These are phyloP conservation scores for Perccottus glenii DNA, from an alignment of 2,113 vertebrate genomes.

Conservation along the genomic window DNA sequence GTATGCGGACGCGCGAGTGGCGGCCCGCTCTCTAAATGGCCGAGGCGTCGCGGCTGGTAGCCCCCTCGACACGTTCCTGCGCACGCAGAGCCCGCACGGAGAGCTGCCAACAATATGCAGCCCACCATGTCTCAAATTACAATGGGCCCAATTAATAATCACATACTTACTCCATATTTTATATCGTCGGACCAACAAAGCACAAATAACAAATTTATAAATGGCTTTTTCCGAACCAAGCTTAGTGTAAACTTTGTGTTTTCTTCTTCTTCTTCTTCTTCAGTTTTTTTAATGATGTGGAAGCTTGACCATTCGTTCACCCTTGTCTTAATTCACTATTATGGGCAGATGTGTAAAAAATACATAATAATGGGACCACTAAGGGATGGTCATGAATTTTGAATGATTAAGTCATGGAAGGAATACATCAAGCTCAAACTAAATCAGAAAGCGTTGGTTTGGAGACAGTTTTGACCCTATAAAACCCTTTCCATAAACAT, in stretches of 20 bases:
- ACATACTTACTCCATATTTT: slow-evolving; percentile 98
- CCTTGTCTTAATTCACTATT: slow-evolving; percentile 66
- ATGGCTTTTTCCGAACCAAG: slow-evolving; percentile 33
- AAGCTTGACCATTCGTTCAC: slow-evolving; percentile 69
- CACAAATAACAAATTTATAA: slow-evolving; percentile 56
- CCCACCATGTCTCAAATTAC: slow-evolving; percentile 95
- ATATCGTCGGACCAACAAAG: slow-evolving; percentile 81
- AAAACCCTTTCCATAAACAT: slow-evolving; percentile 25
- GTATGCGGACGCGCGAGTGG: slow-evolving; percentile 96
- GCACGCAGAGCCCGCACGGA: slow-evolving; percentile 95
- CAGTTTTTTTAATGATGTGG: slow-evolving; percentile 71
- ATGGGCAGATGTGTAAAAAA: slow-evolving; percentile 71
- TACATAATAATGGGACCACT: slow-evolving; percentile 73
- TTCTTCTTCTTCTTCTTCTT: slow-evolving; percentile 49
- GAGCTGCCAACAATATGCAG: slow-evolving; percentile 97
- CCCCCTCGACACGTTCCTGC: slow-evolving; percentile 97
- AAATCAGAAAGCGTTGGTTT: slow-evolving; percentile 39
- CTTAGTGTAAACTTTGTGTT: slow-evolving; percentile 71
- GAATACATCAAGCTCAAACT: slow-evolving; percentile 41
- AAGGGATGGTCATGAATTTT: slow-evolving; percentile 74
- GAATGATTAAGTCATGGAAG: slow-evolving; percentile 63
- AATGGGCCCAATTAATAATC: slow-evolving; percentile 99
- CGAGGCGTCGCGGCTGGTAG: slow-evolving; percentile 91
- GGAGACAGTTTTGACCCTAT: slow-evolving; percentile 22
- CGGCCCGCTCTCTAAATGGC: slow-evolving; percentile 99